Conservation (phyloP, 1,140 invertebrate species). For the Ceratina japonica region DNA sequence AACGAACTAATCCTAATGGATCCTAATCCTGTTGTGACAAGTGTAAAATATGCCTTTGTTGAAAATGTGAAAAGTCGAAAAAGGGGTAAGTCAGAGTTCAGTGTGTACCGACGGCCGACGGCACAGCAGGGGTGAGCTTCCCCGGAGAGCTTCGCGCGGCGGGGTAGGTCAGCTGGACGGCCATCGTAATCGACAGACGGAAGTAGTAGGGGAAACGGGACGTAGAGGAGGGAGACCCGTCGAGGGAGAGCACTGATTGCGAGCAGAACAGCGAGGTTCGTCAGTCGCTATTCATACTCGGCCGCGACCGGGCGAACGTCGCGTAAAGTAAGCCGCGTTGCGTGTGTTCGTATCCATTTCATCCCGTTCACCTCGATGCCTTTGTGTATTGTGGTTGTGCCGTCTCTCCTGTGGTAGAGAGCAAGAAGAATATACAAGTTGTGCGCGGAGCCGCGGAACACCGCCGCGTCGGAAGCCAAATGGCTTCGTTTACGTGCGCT, state of each 20-base stretch:
- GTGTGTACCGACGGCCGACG: constrained; percentile 33
- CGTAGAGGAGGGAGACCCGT: constrained; percentile 41
- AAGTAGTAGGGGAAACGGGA: constrained; percentile 42
- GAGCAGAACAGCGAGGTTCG: constrained; percentile 23
- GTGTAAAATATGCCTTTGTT: too few species aligned
- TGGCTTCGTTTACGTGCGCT: constrained; percentile 44
- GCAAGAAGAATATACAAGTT: background rate
- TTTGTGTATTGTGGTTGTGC: background rate
- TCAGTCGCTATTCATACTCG: constrained; percentile 69
- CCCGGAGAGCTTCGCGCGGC: constrained; percentile 50
- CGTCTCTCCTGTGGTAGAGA: background rate
- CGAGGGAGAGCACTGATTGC: background rate
- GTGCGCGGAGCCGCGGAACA: constrained; percentile 2
- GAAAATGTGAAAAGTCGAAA: too few species aligned
- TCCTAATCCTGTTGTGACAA: too few species aligned
- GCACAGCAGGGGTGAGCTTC: constrained; percentile 50
- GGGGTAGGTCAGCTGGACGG: constrained; percentile 57
- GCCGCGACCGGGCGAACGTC: constrained; percentile 46
- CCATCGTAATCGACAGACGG: constrained; percentile 28
- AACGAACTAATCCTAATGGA: too few species aligned
- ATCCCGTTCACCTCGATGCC: background rate
- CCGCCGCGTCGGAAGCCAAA: constrained; percentile 11
- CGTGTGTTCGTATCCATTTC: constrained; percentile 1
- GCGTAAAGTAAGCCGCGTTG: background rate
- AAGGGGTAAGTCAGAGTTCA: constrained; percentile 4